These are phyloP conservation scores for Mormyrus lacerda DNA, from an alignment of 2,113 vertebrate genomes.

Conservation along the genomic window DNA sequence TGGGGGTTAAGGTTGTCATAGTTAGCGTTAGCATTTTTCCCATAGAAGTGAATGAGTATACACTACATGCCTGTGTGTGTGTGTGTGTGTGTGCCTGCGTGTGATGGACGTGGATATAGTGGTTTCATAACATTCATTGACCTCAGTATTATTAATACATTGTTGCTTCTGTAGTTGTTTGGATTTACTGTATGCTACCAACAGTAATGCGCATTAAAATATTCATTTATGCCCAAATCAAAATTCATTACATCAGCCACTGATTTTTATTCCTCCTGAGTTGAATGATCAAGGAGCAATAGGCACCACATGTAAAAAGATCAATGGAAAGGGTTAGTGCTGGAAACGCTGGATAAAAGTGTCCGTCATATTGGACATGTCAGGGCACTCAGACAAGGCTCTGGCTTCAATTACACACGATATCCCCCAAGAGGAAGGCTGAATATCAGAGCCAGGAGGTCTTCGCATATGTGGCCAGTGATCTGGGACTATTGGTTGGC, in stretches of 20 bases:
- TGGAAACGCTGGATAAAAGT: slow-evolving; percentile 48
- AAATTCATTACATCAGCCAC: background rate
- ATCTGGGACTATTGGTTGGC: slow-evolving; percentile 49
- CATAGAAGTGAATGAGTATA: no score
- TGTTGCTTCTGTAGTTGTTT: background rate
- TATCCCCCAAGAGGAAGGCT: slow-evolving; percentile 62
- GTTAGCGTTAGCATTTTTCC: no score
- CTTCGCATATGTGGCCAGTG: slow-evolving; percentile 49
- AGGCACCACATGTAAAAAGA: slow-evolving; percentile 56
- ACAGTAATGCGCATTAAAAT: background rate
- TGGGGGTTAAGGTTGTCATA: no score
- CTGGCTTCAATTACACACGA: slow-evolving; percentile 74
- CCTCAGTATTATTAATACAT: background rate
- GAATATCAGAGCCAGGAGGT: slow-evolving; percentile 52
- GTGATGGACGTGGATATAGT: background rate
- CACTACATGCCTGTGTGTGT: background rate
- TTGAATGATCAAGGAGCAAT: slow-evolving; percentile 54
- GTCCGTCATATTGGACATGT: slow-evolving; percentile 51
- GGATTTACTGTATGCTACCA: background rate
- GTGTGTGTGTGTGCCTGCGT: background rate
- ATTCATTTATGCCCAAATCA: background rate
- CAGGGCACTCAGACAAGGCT: slow-evolving; percentile 59
- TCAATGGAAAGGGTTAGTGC: slow-evolving; percentile 50
- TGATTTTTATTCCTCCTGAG: background rate
- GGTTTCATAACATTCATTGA: background rate